phyloP scores from a whole-genome alignment of 2,113 vertebrate genomes.

The Rhea pennata region DNA sequence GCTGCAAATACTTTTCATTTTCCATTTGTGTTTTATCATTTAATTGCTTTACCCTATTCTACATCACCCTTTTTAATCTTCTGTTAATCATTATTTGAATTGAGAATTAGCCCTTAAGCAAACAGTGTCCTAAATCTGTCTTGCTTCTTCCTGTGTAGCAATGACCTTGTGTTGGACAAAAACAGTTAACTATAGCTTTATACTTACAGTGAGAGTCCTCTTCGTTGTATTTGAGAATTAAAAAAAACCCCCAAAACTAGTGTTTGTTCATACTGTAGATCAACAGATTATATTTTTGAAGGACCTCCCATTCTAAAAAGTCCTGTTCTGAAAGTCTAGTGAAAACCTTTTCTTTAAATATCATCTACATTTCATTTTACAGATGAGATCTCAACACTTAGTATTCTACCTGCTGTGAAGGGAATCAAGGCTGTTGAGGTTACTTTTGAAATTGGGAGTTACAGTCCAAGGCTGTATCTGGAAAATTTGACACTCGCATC shows the following conservation, averaged over 20 bases:
- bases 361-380: not conserved
- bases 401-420: not conserved
- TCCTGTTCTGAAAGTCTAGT: not conserved
- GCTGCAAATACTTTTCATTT: constrained; percentile 27
- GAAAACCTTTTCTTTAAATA: not conserved
- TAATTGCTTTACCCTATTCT: constrained; percentile 50
- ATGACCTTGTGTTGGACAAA: constrained; percentile 10
- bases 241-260: not conserved
- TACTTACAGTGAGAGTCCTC: not conserved
- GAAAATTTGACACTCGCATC: not conserved
- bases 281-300: not conserved
- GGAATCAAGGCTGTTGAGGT: not conserved
- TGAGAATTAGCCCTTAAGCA: constrained; percentile 58
- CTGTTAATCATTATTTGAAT: constrained; percentile 51
- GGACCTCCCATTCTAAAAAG: not conserved
- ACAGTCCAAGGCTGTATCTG: not conserved
- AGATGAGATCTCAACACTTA: not conserved
- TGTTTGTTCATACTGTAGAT: not conserved
- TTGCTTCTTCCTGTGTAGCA: not conserved
- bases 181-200: not conserved
- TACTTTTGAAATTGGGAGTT: not conserved
- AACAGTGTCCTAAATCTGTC: constrained; percentile 50
- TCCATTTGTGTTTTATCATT: constrained; percentile 48
- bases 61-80: constrained; percentile 34
- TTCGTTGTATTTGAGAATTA: constrained; percentile 16